Base-by-base conservation (phyloP, 2,113 vertebrate genomes). In the Zosterops lateralis region DNA sequence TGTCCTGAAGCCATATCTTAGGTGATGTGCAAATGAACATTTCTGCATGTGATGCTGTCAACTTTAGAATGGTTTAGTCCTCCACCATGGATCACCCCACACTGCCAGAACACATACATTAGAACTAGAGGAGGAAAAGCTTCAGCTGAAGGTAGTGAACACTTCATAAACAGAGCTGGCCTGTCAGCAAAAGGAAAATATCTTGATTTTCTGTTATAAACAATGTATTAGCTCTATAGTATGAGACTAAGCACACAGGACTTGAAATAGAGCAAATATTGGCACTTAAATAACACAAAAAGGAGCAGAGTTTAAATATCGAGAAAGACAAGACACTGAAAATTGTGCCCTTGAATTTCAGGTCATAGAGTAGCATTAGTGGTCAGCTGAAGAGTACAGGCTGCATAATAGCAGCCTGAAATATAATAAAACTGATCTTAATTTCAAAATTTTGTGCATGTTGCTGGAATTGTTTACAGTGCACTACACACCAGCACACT, bases 1-100 rank as follows among this genome's bases (percentile, higher is more conserved):
- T 89, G 53, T 61, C 74, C 72, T 83, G 28, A 90, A 91, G 85
- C 62, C 16, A 4, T 83, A 74, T 87, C 91, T 87, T 72, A 42
- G 36, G 12, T 45, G 64, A 90, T 58, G 45, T 5, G 2, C 56
- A 87, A 85, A 83, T 34, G 25, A 95, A 76, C 0, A 1, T 8
- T 91, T 76, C 74, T 73, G 78, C 45, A 65, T 32, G 34, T 25
- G 47, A 90, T 62, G 54, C 54, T 75, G 54, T 66, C 54, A 85
- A 73, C 66, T 57, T 85, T 34, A 32, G 45, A 34, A 82, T 3
- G 5, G 50, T 22, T 84, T 48, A 66, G 12, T 53, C 26, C 67
- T 64, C 40, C 25, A 56, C 73, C 1, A 4, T 2, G 31, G 71
- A 65, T 38, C 42, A n/a, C 44, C 31, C 17, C 0, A 1, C 40